Conservation (phyloP, 2,113 vertebrate genomes). For the Boulengeromyrus knoepffleri region DNA sequence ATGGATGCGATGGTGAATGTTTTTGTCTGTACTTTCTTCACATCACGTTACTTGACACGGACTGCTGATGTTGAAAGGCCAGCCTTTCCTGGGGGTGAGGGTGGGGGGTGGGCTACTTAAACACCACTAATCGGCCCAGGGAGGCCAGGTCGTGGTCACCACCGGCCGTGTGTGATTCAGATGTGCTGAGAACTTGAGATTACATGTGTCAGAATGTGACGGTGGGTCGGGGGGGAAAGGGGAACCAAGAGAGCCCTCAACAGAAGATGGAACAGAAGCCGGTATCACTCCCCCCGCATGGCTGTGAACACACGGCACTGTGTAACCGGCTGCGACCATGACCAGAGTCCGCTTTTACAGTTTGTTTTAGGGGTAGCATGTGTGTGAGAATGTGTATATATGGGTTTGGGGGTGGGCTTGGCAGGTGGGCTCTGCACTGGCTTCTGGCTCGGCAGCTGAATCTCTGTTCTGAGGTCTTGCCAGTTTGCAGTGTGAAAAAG, state of each 20-base stretch:
- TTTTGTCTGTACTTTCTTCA: slow-evolving; percentile 32
- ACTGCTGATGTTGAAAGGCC: slow-evolving; percentile 74
- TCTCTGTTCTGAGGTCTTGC: slow-evolving; percentile 61
- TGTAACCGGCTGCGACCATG: slow-evolving; percentile 23
- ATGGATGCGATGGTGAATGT: slow-evolving; percentile 55
- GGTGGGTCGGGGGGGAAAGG: slow-evolving; percentile 40
- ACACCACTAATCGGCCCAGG: slow-evolving; percentile 94
- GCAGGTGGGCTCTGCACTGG: slow-evolving; percentile 41
- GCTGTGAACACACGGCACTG: slow-evolving; percentile 52
- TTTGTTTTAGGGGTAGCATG: slow-evolving; percentile 49
- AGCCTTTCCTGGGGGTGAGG: slow-evolving; percentile 75
- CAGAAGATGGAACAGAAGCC: slow-evolving; percentile 44
- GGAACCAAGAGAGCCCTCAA: slow-evolving; percentile 57
- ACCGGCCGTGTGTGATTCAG: slow-evolving; percentile 85
- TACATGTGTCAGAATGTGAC: slow-evolving; percentile 83
- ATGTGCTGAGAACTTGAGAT: slow-evolving; percentile 92
- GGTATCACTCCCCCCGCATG: slow-evolving; percentile 41
- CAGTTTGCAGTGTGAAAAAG: slow-evolving; percentile 62
- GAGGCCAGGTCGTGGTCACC: slow-evolving; percentile 86
- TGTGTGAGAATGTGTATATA: slow-evolving; percentile 29
- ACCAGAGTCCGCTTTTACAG: slow-evolving; percentile 28
- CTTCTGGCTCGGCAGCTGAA: slow-evolving; percentile 62
- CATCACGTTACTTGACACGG: background rate
- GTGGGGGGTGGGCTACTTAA: slow-evolving; percentile 81
- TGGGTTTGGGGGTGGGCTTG: slow-evolving; percentile 28